Evolutionary conservation across 2,113 vertebrate genomes (phyloP).

Genomic region (Chlorodrepanis virens): DNA sequence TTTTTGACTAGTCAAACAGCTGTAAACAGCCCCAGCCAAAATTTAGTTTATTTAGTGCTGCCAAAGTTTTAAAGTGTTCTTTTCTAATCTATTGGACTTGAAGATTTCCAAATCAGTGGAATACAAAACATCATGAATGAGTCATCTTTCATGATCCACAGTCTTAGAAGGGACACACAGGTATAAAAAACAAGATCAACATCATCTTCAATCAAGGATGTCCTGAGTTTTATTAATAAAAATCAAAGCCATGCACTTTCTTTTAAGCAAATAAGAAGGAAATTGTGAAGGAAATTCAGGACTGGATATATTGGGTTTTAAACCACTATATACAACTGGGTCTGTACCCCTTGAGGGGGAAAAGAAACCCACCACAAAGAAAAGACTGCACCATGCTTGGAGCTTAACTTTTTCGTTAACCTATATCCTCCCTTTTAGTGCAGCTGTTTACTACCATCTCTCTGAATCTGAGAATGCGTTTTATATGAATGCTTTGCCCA

Average conservation of each 20-base stretch:
- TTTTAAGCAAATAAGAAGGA: neutral
- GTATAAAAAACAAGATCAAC: neutral
- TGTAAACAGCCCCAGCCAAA: neutral
- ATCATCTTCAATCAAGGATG: neutral
- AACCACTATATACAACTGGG: neutral
- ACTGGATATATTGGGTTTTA: neutral
- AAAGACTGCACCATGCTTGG: neutral
- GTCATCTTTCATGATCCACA: neutral
- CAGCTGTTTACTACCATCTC: neutral
- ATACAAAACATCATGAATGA: neutral
- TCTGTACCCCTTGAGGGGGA: neutral
- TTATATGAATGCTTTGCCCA: neutral
- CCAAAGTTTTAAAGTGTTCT: neutral
- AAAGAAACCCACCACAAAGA: too few relatives aligned
- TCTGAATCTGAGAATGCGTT: neutral
- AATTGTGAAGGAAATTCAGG: neutral
- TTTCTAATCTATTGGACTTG: neutral
- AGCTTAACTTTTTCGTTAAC: neutral
- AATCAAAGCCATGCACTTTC: neutral
- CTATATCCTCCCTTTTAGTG: neutral
- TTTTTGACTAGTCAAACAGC: neutral
- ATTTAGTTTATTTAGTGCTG: neutral
- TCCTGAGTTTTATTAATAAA: neutral
- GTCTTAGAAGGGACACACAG: neutral
- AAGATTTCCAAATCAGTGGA: neutral